Conservation (phyloP, 2,888 invertebrate species). For the Emmelina monodactyla region DNA sequence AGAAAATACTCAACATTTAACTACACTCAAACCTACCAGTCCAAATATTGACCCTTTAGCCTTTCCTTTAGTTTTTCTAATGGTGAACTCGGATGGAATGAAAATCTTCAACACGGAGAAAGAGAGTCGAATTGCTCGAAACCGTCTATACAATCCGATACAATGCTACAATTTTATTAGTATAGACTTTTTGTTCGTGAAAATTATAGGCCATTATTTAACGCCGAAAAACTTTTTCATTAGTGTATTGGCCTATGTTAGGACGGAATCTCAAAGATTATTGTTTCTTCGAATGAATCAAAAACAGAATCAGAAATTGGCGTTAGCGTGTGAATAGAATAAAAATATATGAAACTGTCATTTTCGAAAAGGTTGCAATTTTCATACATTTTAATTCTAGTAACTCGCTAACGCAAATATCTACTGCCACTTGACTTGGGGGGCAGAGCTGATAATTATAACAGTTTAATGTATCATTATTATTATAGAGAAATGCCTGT, state of each 20-base stretch:
- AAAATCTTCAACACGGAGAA: constrained; percentile 11
- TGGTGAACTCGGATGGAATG: constrained; percentile 10
- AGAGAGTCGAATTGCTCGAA: constrained; percentile 4
- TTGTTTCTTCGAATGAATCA: constrained; percentile 14
- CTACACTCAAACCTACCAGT: constrained; percentile 13
- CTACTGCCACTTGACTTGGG: too few species aligned
- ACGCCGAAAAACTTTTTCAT: constrained; percentile 12
- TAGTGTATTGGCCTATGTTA: constrained; percentile 15
- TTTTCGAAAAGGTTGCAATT: too few species aligned
- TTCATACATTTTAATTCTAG: too few species aligned
- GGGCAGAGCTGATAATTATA: constrained; percentile 16
- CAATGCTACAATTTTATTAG: constrained; percentile 13
- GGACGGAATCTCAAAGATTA: constrained; percentile 15
- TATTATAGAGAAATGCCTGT: too few species aligned
- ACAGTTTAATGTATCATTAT: constrained; percentile 21
- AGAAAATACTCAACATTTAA: constrained; percentile 15
- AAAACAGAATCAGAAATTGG: too few species aligned
- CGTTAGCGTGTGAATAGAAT: too few species aligned
- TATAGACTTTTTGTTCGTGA: constrained; percentile 10
- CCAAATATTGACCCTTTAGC: constrained; percentile 12
- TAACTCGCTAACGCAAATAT: too few species aligned
- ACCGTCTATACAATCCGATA: constrained; percentile 11
- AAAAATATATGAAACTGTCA: too few species aligned
- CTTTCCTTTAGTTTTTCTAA: constrained; percentile 11
- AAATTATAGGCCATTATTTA: constrained; percentile 9